Conservation (phyloP, 1,140 invertebrate species). For the Thaumetopoea pityocampa region DNA sequence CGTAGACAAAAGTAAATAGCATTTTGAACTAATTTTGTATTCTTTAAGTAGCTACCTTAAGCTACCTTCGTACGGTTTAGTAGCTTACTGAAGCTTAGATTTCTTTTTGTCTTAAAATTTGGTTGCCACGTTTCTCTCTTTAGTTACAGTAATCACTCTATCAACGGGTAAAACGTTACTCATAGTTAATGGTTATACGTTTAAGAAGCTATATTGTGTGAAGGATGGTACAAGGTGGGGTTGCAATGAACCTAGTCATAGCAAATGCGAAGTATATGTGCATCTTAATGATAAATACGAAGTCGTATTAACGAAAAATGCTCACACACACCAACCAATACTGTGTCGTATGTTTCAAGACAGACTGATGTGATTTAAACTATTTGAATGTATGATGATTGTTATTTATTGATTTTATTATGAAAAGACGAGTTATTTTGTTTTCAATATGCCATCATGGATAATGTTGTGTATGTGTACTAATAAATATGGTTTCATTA, state of each 20-base stretch:
- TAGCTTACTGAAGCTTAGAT: not conserved
- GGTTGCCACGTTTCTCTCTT: conserved; percentile 23
- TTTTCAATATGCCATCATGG: too few relatives aligned
- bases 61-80: not conserved
- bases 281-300: conserved; percentile 52
- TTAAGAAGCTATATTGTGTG: conserved; percentile 39
- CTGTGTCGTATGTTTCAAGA: conserved; percentile 46
- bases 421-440: too few relatives aligned
- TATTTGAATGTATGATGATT: not conserved
- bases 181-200: conserved; percentile 55
- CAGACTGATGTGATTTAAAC: conserved; percentile 36
- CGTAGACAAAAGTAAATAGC: too few relatives aligned
- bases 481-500: too few relatives aligned
- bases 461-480: too few relatives aligned
- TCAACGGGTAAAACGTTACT: conserved; percentile 48
- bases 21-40: not conserved
- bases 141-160: conserved; percentile 52
- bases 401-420: too few relatives aligned
- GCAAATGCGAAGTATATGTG: conserved; percentile 47
- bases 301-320: conserved; percentile 37
- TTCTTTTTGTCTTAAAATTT: not conserved
- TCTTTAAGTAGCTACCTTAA: too few relatives aligned
- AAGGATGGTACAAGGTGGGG: conserved; percentile 45
- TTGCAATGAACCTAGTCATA: conserved; percentile 43
- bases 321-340: conserved; percentile 51